phyloP scores from a whole-genome alignment of 2,113 vertebrate genomes.

The Ondatra zibethicus region DNA sequence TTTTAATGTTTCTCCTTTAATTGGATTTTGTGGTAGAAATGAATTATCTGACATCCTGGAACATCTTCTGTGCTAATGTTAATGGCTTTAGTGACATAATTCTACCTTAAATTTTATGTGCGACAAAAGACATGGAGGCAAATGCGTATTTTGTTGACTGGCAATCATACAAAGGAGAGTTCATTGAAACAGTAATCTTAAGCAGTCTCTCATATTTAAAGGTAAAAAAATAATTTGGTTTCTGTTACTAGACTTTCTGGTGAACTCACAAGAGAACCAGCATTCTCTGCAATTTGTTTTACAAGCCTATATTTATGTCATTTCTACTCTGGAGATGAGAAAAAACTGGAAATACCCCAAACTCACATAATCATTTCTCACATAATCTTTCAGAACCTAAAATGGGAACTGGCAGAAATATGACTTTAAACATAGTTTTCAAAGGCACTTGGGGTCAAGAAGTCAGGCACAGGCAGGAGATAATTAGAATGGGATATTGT shows the following conservation, averaged over 20 bases:
- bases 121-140: conserved; percentile 42
- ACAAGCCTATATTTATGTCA: background rate
- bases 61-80: conserved; percentile 67
- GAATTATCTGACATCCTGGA: conserved; percentile 69
- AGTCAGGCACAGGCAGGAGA: background rate
- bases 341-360: background rate
- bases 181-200: conserved; percentile 50
- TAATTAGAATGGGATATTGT: background rate
- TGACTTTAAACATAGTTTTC: conserved; percentile 4
- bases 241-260: conserved; percentile 30
- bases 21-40: conserved; percentile 68
- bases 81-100: conserved; percentile 49
- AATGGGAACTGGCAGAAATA: conserved; percentile 28
- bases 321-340: background rate
- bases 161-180: conserved; percentile 12
- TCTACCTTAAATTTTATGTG: conserved; percentile 68
- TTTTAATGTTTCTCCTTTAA: conserved; percentile 66
- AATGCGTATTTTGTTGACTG: conserved; percentile 55
- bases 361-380: conserved; percentile 15
- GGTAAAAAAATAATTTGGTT: conserved; percentile 14
- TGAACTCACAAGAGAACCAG: background rate
- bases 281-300: background rate
- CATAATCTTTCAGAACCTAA: conserved; percentile 9
- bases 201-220: conserved; percentile 10
- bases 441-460: background rate